A percentile compares a stretch with the other conserved stretches of the same genome.
Evolutionary conservation across 1,140 invertebrate species (phyloP).

Genomic region (Helicoverpa armigera): DNA sequence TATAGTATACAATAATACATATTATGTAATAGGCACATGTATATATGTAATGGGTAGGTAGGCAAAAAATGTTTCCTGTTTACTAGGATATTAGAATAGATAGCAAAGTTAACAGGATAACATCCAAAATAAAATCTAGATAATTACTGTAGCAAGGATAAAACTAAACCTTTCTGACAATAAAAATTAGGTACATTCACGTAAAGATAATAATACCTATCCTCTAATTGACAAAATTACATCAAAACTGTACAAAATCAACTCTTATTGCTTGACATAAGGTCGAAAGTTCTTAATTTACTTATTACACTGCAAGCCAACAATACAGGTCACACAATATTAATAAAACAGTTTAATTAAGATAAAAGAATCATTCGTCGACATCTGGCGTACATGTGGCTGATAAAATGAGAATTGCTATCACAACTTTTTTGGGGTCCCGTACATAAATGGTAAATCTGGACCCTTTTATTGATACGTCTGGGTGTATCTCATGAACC

Average conservation of each 20-base stretch:
- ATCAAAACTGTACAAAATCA: neutral
- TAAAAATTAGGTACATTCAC: neutral
- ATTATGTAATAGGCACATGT: too few relatives aligned
- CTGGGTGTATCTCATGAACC: too few relatives aligned
- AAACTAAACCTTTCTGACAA: neutral
- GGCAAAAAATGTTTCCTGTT: too few relatives aligned
- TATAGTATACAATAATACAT: too few relatives aligned
- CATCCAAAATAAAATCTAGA: too few relatives aligned
- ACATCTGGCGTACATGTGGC: slow-evolving; percentile 3
- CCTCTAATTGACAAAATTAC: neutral
- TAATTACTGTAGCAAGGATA: too few relatives aligned
- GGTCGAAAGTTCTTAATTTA: neutral
- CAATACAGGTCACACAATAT: slow-evolving; percentile 2
- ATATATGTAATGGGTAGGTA: too few relatives aligned
- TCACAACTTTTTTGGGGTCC: neutral
- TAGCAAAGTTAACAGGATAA: too few relatives aligned
- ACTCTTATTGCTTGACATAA: neutral
- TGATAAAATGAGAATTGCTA: neutral
- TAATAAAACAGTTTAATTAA: neutral
- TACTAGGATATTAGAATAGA: too few relatives aligned
- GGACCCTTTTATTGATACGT: too few relatives aligned
- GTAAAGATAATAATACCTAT: neutral
- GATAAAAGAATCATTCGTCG: neutral
- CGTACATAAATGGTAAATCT: too few relatives aligned
- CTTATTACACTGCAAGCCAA: neutral